A percentile compares a stretch with the other conserved stretches of the same genome.
Evolutionary conservation across 2,888 invertebrate species (phyloP).

Genomic region (Andrena camellia): DNA sequence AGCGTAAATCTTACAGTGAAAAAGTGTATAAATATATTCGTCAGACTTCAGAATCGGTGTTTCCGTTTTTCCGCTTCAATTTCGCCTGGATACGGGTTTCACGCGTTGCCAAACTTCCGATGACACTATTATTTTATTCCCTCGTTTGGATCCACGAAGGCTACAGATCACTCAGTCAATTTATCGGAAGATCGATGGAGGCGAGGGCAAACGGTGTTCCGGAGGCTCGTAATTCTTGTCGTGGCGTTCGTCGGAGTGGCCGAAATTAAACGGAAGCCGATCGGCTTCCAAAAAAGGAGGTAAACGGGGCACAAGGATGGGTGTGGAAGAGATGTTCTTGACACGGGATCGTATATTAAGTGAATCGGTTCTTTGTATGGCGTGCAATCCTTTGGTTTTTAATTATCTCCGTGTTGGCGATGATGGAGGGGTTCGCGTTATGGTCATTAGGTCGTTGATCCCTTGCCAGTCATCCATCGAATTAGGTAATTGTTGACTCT

Average conservation of each 20-base stretch:
- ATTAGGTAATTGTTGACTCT: conserved; percentile 32
- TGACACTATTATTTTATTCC: conserved; percentile 33
- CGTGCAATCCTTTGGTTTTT: conserved; percentile 38
- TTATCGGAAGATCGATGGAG: conserved; percentile 51
- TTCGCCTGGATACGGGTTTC: too few relatives aligned
- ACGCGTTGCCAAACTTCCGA: neutral
- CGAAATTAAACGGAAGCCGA: conserved; percentile 55
- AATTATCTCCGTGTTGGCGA: conserved; percentile 48
- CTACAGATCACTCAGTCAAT: conserved; percentile 38
- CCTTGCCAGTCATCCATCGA: neutral
- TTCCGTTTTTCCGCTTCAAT: too few relatives aligned
- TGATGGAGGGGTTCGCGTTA: conserved; percentile 39
- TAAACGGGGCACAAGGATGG: neutral
- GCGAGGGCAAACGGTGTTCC: conserved; percentile 13
- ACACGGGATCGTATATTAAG: conserved; percentile 51
- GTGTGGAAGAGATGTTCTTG: conserved; percentile 29
- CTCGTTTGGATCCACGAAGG: conserved; percentile 20
- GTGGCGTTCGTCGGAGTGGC: conserved; percentile 23
- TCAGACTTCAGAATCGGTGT: too few relatives aligned
- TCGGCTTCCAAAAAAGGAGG: neutral
- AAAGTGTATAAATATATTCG: too few relatives aligned
- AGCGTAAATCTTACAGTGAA: too few relatives aligned
- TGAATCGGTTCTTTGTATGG: conserved; percentile 57
- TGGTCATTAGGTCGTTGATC: conserved; percentile 23
- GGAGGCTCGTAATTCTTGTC: conserved; percentile 51